phyloP scores from a whole-genome alignment of 1,140 invertebrate genomes.

The Aphis gossypii region DNA sequence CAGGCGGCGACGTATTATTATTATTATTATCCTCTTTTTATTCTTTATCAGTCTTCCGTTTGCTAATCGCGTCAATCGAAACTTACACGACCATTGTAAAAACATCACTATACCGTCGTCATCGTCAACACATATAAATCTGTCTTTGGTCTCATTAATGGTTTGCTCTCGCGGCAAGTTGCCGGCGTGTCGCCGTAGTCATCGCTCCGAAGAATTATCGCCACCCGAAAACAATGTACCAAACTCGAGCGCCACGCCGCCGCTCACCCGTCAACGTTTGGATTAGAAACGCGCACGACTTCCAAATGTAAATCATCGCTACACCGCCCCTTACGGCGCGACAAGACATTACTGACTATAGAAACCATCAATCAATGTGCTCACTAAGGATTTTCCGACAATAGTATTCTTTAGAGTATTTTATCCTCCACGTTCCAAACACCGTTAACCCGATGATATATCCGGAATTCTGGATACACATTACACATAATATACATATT shows the following conservation, averaged over 20 bases:
- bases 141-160: slow-evolving; percentile 49
- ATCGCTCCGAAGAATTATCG: slow-evolving; percentile 7
- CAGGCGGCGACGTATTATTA: neutral
- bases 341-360: neutral
- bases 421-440: neutral
- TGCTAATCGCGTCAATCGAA: neutral
- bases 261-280: neutral
- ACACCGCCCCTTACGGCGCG: neutral
- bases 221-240: slow-evolving; percentile 24
- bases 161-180: neutral
- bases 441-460: slow-evolving; percentile 14
- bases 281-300: slow-evolving; percentile 18
- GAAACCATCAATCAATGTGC: slow-evolving; percentile 17
- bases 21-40: neutral
- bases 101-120: neutral
- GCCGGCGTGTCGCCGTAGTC: neutral
- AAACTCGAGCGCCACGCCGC: neutral
- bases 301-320: slow-evolving; percentile 40
- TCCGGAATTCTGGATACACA: neutral
- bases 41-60: neutral
- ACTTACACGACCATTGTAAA: slow-evolving; percentile 1
- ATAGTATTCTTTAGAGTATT: neutral
- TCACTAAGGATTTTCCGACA: neutral
- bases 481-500: too few species aligned
- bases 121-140: neutral